Conservation (phyloP, 2,113 vertebrate species). For the Halcyon malimbica region DNA sequence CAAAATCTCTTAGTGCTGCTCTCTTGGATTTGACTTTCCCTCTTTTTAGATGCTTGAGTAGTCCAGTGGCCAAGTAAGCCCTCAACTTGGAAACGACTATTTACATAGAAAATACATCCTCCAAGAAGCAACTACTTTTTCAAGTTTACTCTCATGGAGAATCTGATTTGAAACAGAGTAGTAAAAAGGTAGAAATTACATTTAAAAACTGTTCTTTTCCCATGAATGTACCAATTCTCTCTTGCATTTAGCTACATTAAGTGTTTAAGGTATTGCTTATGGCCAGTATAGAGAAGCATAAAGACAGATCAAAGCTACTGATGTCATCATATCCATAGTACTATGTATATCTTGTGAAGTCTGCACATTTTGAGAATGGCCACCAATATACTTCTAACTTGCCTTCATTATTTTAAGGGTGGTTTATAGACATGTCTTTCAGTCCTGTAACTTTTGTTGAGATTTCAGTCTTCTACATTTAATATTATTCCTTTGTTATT, state of each 20-base stretch:
- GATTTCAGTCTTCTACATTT: background rate
- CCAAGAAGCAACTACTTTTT: background rate
- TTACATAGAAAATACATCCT: background rate
- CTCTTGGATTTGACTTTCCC: background rate
- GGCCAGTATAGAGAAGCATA: background rate
- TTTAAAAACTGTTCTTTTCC: background rate
- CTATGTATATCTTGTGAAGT: background rate
- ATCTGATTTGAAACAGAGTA: background rate
- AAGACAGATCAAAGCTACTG: background rate
- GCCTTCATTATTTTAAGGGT: background rate
- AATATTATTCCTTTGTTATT: background rate
- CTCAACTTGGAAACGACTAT: background rate
- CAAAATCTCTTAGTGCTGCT: background rate
- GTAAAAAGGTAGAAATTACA: background rate
- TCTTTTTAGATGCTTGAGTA: background rate
- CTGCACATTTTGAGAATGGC: background rate
- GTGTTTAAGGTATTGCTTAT: background rate
- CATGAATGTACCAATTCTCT: background rate
- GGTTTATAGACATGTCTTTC: background rate
- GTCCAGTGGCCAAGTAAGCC: background rate
- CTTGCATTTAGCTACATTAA: background rate
- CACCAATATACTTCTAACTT: background rate
- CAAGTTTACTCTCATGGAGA: background rate
- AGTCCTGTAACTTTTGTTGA: background rate
- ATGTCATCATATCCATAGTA: background rate